Base-by-base conservation (phyloP, 2,888 invertebrate genomes). In the Conomelus anceps region DNA sequence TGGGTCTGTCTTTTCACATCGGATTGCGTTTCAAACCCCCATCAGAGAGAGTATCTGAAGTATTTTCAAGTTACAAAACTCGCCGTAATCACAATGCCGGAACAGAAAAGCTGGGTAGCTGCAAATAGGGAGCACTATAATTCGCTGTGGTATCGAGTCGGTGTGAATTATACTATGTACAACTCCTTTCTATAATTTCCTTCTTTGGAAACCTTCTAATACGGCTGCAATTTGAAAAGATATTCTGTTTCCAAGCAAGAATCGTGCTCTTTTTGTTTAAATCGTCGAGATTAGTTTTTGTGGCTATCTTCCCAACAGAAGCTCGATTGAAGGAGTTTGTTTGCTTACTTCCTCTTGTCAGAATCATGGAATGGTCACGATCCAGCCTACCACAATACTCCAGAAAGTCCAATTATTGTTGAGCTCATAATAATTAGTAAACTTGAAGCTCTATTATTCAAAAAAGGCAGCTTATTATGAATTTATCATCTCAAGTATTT, bases 11-110 rank as follows among this genome's bases (percentile, higher is more conserved):
- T 63, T n/a, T 63, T 63, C 63, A 63, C 63, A 63, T n/a, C 23
- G 86, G 86, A 86, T 86, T 29, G 86, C 86, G 86, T 86, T 86
- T 86, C 86, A 23, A 86, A 86, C 24, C 24, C 26, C 86, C 24
- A 86, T 86, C 86, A 86, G 26, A 86, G n/a, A n/a, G n/a, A 63
- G 63, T 63, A 86, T 23, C 24, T 29, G 86, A 86, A 86, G 29
- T 86, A 86, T 86, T 86, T 29, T 24, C 26, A 86, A 86, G 86
- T 86, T 86, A 86, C 86, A 86, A 26, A 86, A 86, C 29, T 86
- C 24, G 9, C 86, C 22, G 24, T 86, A 86, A 86, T 86, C 26
- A 86, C 86, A 86, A 86, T 86, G 86, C 86, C 24, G 86, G 63
- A 63, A 63, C 63, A 63, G 63, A 63, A 63, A 63, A 63, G 63